Conservation (phyloP, 2,888 invertebrate species). For the Molorchus minor region DNA sequence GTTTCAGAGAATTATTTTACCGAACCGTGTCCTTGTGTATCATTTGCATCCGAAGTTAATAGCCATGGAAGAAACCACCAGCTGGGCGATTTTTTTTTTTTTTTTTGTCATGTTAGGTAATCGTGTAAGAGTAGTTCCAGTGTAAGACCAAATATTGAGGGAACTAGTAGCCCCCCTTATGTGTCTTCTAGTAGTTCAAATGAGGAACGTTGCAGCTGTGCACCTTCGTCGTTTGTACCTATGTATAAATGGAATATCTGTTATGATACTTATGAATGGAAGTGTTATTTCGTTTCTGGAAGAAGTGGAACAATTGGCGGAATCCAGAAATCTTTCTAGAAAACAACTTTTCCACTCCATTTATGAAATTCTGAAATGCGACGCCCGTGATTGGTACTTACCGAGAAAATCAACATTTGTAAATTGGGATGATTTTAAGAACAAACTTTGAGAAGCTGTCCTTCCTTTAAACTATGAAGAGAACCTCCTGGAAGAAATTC, state of each 20-base stretch:
- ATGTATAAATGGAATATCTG: background rate
- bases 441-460: background rate
- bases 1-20: background rate
- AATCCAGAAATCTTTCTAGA: no score
- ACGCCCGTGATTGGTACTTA: background rate
- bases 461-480: background rate
- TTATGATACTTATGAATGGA: constrained; percentile 1
- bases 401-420: background rate
- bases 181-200: background rate
- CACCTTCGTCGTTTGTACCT: background rate
- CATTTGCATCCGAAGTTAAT: background rate
- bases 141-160: background rate
- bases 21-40: background rate
- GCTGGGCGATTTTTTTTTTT: no score
- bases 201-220: background rate
- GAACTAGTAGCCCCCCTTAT: no score
- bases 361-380: background rate
- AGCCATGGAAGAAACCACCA: background rate
- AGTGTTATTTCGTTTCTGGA: constrained; percentile 21
- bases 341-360: constrained; percentile 6
- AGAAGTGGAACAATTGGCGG: constrained; percentile 17
- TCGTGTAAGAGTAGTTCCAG: no score
- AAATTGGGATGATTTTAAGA: background rate
- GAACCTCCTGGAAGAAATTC: constrained; percentile 8
- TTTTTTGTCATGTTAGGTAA: no score